These are phyloP conservation scores for Anser cygnoides DNA, from an alignment of 2,113 vertebrate species.

Conservation along the genomic window DNA sequence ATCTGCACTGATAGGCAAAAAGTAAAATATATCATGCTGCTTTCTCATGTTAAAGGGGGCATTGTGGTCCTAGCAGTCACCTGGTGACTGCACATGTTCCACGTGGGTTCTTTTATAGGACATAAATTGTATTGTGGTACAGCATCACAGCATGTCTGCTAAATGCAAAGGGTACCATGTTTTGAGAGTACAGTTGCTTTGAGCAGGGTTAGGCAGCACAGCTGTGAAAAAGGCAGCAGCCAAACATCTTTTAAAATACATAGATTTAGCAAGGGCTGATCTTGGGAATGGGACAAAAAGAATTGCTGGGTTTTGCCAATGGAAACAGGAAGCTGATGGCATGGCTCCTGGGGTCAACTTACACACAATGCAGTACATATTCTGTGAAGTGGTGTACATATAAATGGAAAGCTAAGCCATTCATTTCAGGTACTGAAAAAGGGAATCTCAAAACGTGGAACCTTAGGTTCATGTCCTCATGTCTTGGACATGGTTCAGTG, in stretches of 20 bases:
- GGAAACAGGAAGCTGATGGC: neutral
- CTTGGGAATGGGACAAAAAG: neutral
- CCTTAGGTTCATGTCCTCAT: neutral
- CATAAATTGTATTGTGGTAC: neutral
- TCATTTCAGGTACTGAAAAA: neutral
- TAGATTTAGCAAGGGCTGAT: neutral
- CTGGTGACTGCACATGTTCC: neutral
- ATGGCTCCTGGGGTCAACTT: neutral
- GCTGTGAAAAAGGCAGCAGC: neutral
- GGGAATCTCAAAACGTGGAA: neutral
- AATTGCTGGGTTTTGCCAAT: neutral
- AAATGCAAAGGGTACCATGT: neutral
- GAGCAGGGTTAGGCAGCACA: neutral
- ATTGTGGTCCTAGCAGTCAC: fast-evolving
- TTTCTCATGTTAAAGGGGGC: neutral
- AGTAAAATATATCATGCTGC: neutral
- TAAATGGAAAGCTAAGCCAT: neutral
- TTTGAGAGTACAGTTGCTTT: neutral
- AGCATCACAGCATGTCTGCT: neutral
- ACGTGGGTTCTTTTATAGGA: neutral
- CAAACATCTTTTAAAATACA: neutral
- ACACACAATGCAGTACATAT: neutral
- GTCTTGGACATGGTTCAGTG: neutral
- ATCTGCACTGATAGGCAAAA: neutral
- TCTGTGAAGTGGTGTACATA: neutral